Conservation (phyloP, 2,797 vertebrate species). For the Phrynocephalus vlangalii region DNA sequence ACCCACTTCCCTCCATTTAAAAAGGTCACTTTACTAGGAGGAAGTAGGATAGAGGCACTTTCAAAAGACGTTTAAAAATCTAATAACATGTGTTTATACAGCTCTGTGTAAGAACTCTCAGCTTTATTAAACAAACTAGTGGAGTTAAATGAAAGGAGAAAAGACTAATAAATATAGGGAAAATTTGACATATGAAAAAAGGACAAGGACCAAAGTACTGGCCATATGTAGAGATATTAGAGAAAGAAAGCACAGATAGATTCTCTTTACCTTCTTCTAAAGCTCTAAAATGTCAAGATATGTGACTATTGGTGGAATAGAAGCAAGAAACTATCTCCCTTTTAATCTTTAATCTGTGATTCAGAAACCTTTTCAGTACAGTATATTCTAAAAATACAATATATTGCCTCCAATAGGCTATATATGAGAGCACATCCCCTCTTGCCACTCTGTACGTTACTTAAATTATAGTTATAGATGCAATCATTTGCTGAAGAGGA, state of each 20-base stretch:
- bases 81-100: conserved; percentile 80
- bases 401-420: neutral
- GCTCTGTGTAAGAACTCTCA: conserved; percentile 71
- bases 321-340: neutral
- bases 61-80: conserved; percentile 82
- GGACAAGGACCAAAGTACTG: conserved; percentile 35
- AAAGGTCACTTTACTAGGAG: conserved; percentile 88
- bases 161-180: conserved; percentile 51
- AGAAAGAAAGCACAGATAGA: neutral
- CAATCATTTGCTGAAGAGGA: neutral
- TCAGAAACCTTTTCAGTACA: neutral
- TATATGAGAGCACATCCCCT: neutral
- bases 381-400: neutral
- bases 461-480: neutral
- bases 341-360: neutral
- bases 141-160: conserved; percentile 53
- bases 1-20: conserved; percentile 96
- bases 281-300: neutral
- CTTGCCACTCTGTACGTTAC: neutral
- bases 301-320: neutral
- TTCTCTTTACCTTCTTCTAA: conserved; percentile 1
- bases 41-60: conserved; percentile 83
- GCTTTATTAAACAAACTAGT: conserved; percentile 72
- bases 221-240: neutral
- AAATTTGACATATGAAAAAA: conserved; percentile 51